A percentile compares a stretch with the other conserved stretches of the same genome.
Evolutionary conservation across 2,797 vertebrate species (phyloP).

Genomic region (Alexandromys oeconomus): DNA sequence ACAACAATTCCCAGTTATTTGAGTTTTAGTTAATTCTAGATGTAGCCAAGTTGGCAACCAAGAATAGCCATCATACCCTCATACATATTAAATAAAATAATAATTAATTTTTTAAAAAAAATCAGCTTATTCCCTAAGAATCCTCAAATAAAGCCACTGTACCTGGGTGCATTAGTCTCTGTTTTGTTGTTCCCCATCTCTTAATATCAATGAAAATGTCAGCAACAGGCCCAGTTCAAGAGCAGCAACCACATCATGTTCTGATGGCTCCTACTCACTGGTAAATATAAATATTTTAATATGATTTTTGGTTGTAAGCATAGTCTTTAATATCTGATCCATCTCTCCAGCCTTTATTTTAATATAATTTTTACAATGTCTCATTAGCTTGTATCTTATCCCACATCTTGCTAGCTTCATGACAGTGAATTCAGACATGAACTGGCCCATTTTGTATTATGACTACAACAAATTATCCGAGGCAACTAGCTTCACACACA

Average conservation of each 20-base stretch:
- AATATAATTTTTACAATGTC: conserved; percentile 4
- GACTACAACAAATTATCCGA: background rate
- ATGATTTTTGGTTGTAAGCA: background rate
- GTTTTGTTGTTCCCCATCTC: no score
- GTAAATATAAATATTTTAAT: background rate
- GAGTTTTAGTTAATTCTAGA: background rate
- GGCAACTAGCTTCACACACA: background rate
- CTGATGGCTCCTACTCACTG: background rate
- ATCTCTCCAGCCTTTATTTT: background rate
- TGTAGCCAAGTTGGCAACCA: background rate
- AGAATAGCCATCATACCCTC: background rate
- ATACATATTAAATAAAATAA: background rate
- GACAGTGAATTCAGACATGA: background rate
- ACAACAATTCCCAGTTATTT: background rate
- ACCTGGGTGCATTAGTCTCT: background rate
- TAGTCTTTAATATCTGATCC: background rate
- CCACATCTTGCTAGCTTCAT: background rate
- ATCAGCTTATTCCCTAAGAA: background rate
- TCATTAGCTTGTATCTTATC: background rate
- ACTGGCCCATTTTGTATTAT: background rate
- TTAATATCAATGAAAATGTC: background rate
- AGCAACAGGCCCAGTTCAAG: background rate
- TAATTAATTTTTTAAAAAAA: background rate
- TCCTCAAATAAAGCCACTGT: background rate
- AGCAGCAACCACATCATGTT: background rate